A percentile compares a stretch with the other conserved stretches of the same genome.
Conservation (phyloP, 2,888 invertebrate species). For the Germaria angustata region DNA sequence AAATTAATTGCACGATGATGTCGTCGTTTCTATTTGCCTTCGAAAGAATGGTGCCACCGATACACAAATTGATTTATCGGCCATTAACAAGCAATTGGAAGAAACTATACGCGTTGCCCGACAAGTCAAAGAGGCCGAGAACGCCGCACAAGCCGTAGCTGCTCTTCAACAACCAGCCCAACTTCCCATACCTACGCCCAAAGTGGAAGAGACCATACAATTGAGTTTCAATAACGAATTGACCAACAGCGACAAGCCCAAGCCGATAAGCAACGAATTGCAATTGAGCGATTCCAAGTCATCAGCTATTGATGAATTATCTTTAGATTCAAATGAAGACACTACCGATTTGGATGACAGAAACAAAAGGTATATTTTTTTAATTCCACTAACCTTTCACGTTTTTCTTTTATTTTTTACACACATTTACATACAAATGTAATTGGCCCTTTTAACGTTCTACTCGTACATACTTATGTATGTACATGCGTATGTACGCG, state of each 20-base stretch:
- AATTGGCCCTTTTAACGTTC: constrained; percentile 34
- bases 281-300: constrained; percentile 84
- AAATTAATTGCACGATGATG: constrained; percentile 52
- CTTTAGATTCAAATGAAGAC: constrained; percentile 85
- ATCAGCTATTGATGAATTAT: constrained; percentile 85
- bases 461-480: not conserved
- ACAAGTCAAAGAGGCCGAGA: constrained; percentile 78
- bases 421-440: constrained; percentile 8
- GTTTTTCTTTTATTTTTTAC: not conserved
- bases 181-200: constrained; percentile 65
- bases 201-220: constrained; percentile 74
- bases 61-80: constrained; percentile 79
- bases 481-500: not conserved
- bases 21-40: constrained; percentile 39
- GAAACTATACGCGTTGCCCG: constrained; percentile 80
- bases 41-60: constrained; percentile 77
- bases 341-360: constrained; percentile 89
- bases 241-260: constrained; percentile 72
- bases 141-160: constrained; percentile 72
- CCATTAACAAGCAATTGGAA: constrained; percentile 79
- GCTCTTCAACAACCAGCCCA: constrained; percentile 69
- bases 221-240: constrained; percentile 77
- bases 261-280: constrained; percentile 74
- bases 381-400: not conserved
- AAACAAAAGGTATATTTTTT: constrained; percentile 84